Base-by-base conservation (phyloP, 1,140 invertebrate species). In the Spodoptera litura region DNA sequence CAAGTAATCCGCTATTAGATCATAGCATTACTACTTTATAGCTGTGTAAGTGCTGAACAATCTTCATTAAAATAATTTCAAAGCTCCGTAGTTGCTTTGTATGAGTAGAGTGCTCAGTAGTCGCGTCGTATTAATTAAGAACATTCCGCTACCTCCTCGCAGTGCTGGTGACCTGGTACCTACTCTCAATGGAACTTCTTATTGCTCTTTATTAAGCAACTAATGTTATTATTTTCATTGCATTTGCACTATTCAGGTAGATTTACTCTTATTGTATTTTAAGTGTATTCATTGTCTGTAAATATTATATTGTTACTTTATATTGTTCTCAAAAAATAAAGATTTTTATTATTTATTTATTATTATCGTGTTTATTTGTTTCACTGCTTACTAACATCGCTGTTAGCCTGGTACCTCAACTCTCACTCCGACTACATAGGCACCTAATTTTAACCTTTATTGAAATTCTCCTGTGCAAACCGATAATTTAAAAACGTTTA, bases 61-160 rank as follows among this genome's bases (percentile, higher is more conserved):
- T 49, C 38, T 70, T 51, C 49, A 70, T 70, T 70, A 53, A 31
- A 70, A 70, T 70, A 13, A 51, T n/a, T 51, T 31, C 25, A 70
- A 64, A 68, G 51, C 49, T 70, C 44, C 25, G 44, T 35, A 51
- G 49, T 70, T n/a, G 25, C 66, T 53, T 70, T 70, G 66, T 52
- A 35, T 49, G 38, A 49, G 38, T 31, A 11, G 66, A 64, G 27
- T 64, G 13, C 58, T 58, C 56, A 61, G 27, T 25, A 25, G 49
- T 52, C 49, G 66, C 20, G 66, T 31, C 25, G 25, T 70, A 70
- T 53, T 70, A 70, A 70, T 70, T 70, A 70, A 70, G 66, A 53
- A 13, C 20, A 70, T 70, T 70, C 64, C 44, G n/a, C 66, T 31
- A 70, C 49, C 66, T 52, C 66, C 49, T 20, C 13, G 49, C 10